A percentile compares a stretch with the other conserved stretches of the same genome.
These are phyloP conservation scores for Stenodera caucasica DNA, from an alignment of 2,888 invertebrate genomes.

Conservation along the genomic window DNA sequence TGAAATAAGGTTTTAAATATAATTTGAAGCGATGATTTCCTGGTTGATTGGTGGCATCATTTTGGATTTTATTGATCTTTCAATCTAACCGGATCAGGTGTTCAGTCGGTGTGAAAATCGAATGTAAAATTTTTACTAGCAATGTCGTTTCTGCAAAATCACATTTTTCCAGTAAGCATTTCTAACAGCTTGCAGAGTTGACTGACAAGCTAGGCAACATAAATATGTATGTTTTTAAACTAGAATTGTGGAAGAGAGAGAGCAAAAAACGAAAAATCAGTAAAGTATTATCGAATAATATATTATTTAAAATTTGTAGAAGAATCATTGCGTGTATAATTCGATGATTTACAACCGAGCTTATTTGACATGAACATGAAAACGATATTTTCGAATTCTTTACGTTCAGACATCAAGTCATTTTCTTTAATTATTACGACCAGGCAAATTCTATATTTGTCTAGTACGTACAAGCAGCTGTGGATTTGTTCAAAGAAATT, in stretches of 20 bases:
- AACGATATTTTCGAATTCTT: conserved; percentile 11
- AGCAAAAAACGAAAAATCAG: conserved; percentile 11
- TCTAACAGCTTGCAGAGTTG: not conserved
- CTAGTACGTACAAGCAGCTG: conserved; percentile 14
- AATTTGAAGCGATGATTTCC: no score
- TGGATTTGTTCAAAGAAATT: conserved; percentile 20
- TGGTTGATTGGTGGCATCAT: no score
- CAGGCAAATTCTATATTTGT: conserved; percentile 18
- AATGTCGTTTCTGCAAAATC: not conserved
- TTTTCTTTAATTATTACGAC: conserved; percentile 20
- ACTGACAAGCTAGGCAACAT: not conserved
- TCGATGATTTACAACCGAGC: conserved; percentile 13
- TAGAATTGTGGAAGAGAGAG: not conserved
- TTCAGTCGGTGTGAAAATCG: not conserved
- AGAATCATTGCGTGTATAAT: conserved; percentile 8
- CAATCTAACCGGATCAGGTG: no score
- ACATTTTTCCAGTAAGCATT: not conserved
- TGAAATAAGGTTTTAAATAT: no score
- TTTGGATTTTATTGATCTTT: no score
- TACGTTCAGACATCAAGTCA: not conserved
- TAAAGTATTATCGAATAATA: no score
- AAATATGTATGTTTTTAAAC: conserved; percentile 15
- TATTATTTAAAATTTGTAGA: no score
- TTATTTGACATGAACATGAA: conserved; percentile 16
- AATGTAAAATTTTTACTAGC: not conserved